phyloP scores from a whole-genome alignment of 2,888 invertebrate species.

The Meiosimyza decipiens region DNA sequence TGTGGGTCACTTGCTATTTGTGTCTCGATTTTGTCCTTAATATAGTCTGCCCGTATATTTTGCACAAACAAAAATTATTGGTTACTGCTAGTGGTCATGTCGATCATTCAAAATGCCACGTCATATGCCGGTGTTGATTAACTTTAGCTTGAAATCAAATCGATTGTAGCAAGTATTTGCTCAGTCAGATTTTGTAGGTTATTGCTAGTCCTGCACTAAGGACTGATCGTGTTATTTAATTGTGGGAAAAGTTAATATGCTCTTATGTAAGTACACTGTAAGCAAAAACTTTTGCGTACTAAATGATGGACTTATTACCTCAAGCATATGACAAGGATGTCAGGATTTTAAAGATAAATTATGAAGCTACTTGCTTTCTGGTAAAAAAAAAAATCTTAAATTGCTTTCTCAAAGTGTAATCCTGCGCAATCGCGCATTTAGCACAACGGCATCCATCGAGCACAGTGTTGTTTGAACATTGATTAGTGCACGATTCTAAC shows the following conservation, averaged over 20 bases:
- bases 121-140: conserved; percentile 23
- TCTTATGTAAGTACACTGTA: no score
- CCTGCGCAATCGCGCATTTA: background rate
- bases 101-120: conserved; percentile 8
- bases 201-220: conserved; percentile 35
- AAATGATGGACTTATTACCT: no score
- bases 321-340: no score
- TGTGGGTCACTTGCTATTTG: conserved; percentile 21
- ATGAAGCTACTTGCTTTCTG: no score
- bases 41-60: conserved; percentile 29
- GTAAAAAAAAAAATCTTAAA: background rate
- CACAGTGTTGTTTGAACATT: conserved; percentile 14
- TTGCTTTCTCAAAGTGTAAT: background rate
- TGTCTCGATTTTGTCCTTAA: conserved; percentile 18
- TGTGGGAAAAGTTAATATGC: no score
- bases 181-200: conserved; percentile 27
- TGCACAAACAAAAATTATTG: conserved; percentile 42
- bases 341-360: no score
- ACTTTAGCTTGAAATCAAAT: background rate
- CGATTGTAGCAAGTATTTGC: background rate
- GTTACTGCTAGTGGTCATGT: background rate
- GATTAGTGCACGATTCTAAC: conserved; percentile 27
- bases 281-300: no score
- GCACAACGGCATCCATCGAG: conserved; percentile 6
- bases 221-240: conserved; percentile 8